Evolutionary conservation across 1,140 invertebrate genomes (phyloP).

Genomic region (Eriocheir sinensis): DNA sequence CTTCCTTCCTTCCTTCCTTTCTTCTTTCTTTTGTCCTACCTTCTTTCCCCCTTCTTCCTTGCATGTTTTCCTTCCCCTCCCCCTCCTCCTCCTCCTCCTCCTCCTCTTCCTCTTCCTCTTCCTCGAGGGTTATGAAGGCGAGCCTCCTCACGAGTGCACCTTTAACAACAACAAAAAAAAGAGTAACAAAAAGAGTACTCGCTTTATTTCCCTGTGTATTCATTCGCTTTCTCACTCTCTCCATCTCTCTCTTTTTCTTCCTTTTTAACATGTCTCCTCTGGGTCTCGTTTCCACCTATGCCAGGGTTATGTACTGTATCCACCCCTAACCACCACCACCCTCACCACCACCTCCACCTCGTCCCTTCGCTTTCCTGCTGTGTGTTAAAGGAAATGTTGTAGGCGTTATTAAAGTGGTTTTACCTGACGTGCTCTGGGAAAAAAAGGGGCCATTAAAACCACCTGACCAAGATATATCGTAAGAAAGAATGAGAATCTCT

Average conservation of each 20-base stretch:
- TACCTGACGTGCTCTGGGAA: no score
- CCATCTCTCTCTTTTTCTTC: not conserved
- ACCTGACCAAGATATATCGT: no score
- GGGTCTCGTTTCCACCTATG: not conserved
- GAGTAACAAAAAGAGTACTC: no score
- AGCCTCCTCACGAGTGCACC: no score
- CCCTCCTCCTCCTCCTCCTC: not conserved
- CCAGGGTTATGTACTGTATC: not conserved
- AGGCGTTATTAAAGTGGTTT: no score
- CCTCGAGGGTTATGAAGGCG: not conserved
- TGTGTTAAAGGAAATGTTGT: no score
- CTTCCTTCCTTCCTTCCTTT: not conserved
- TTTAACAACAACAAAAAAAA: no score
- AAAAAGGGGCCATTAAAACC: no score
- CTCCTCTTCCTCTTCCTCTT: slow-evolving; percentile 11
- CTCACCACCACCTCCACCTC: not conserved
- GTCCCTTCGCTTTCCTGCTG: no score
- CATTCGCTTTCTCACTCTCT: not conserved
- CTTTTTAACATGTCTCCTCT: not conserved
- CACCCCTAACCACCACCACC: no score
- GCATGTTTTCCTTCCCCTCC: not conserved
- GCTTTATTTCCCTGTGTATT: no score
- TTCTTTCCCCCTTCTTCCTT: not conserved
- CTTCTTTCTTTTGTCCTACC: not conserved
- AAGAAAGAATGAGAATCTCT: no score